Evolutionary conservation across 2,888 invertebrate species (phyloP), one percentile per base, ranked within the genome.

Genomic region (Stomorhina lunata): DNA sequence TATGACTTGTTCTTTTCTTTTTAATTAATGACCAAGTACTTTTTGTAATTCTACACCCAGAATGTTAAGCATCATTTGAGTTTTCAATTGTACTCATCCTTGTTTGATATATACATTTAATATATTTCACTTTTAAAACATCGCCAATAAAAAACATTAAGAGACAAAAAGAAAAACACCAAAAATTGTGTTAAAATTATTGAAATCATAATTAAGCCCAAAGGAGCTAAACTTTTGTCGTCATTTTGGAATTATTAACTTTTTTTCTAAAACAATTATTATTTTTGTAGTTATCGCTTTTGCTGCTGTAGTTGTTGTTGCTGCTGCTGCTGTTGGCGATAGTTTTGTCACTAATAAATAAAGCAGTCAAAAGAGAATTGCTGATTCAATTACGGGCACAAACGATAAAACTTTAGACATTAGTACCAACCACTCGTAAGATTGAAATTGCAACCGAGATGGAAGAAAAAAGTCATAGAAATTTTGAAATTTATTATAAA

Each of bases 361-460:
- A 73, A 80, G 73, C 59, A 72, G 79, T 73, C 66, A 80, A 66
- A 73, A 53, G 79, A 73, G 79, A 73, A 80, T 80, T 80, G 79
- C 79, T 80, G 72, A 80, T 80, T 80, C 79, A 80, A 80, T 80
- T 80, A 80, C 59, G 43, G 17, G 15, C 72, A n/a, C n/a, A 72
- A 72, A 65, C 72, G 72, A 66, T 80, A 73, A 66, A 80, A 80
- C 72, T 80, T 80, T 80, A 17, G 65, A 15, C 78, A 72, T 79
- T 79, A 57, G 71, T 27, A 65, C 32, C 37, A 20, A 20, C 7
- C 22, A 50, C 40, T 61, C 37, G 37, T 4, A 9, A 34, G 34
- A 48, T 27, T 55, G 61, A 53, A 72, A 27, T 53, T 71, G 10
- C 15, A 34, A 22, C 9, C 22, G 45, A 25, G 45, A 32, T 1